Conservation (phyloP, 2,888 invertebrate genomes). For the Cryptus armator region DNA sequence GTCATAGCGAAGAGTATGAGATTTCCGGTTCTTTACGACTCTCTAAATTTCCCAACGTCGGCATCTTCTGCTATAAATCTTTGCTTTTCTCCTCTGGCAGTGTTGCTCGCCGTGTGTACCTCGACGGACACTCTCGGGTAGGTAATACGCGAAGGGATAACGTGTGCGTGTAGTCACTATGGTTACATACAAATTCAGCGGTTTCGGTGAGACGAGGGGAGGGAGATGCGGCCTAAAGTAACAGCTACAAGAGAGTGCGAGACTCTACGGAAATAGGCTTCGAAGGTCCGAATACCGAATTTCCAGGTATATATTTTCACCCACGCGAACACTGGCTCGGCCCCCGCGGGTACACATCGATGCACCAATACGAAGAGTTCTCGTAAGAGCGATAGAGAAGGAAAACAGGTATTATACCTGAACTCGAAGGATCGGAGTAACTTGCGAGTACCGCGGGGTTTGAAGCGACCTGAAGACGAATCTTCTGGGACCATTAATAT, state of each 20-base stretch:
- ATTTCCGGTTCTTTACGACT: constrained; percentile 64
- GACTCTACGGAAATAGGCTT: constrained; percentile 48
- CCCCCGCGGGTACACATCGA: neutral
- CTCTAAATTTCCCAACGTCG: constrained; percentile 52
- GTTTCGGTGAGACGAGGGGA: constrained; percentile 3
- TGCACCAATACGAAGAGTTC: neutral
- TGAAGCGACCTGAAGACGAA: constrained; percentile 73
- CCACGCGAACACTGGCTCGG: constrained; percentile 50
- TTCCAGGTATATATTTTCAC: constrained; percentile 66
- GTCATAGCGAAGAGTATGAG: constrained; percentile 6
- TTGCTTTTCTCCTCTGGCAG: constrained; percentile 24
- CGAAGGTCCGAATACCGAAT: constrained; percentile 21
- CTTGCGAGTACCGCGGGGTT: constrained; percentile 24
- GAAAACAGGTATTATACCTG: constrained; percentile 57
- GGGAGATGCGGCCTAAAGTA: neutral
- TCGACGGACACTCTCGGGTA: constrained; percentile 6
- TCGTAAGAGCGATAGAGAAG: constrained; percentile 23
- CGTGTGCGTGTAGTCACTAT: constrained; percentile 50
- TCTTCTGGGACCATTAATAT: constrained; percentile 79
- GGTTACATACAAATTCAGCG: constrained; percentile 34
- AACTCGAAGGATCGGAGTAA: constrained; percentile 42
- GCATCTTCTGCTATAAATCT: constrained; percentile 57
- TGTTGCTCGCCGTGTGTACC: neutral
- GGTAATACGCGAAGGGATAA: constrained; percentile 22
- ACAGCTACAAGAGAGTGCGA: constrained; percentile 8